Conservation (phyloP, 2,888 invertebrate genomes). For the Epirrita christyi region DNA sequence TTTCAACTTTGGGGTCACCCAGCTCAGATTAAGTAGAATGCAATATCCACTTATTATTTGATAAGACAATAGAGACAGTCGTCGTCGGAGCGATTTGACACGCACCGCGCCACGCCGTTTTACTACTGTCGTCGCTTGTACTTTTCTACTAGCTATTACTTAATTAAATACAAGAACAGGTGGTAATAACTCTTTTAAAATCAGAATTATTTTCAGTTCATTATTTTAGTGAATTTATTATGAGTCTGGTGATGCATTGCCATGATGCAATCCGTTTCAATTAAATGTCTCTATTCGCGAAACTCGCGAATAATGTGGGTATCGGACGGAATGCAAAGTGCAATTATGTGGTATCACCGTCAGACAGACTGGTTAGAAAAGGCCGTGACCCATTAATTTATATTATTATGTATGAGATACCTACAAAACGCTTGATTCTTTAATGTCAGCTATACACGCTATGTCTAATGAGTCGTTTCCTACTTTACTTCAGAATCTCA, state of each 20-base stretch:
- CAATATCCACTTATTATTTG: slow-evolving; percentile 64
- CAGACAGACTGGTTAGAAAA: neutral
- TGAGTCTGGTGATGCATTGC: neutral
- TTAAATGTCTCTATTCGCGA: no score
- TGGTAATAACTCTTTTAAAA: slow-evolving; percentile 22
- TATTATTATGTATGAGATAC: neutral
- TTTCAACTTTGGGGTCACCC: slow-evolving; percentile 27
- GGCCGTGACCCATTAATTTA: neutral
- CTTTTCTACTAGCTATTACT: slow-evolving; percentile 36
- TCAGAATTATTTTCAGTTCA: neutral
- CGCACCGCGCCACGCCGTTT: slow-evolving; percentile 43
- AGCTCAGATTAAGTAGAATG: slow-evolving; percentile 49
- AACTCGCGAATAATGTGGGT: no score
- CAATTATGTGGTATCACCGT: no score
- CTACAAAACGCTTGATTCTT: neutral
- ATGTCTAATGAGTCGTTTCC: slow-evolving; percentile 59
- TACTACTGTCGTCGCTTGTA: slow-evolving; percentile 40
- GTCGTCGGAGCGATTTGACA: slow-evolving; percentile 45
- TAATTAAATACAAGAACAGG: slow-evolving; percentile 46
- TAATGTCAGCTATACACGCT: neutral
- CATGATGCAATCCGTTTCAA: no score
- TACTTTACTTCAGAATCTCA: slow-evolving; percentile 53
- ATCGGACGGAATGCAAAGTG: no score
- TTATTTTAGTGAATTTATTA: neutral
- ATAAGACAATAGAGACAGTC: slow-evolving; percentile 57